phyloP scores from a whole-genome alignment of 1,140 invertebrate species.

The Dreissena rostriformis region DNA sequence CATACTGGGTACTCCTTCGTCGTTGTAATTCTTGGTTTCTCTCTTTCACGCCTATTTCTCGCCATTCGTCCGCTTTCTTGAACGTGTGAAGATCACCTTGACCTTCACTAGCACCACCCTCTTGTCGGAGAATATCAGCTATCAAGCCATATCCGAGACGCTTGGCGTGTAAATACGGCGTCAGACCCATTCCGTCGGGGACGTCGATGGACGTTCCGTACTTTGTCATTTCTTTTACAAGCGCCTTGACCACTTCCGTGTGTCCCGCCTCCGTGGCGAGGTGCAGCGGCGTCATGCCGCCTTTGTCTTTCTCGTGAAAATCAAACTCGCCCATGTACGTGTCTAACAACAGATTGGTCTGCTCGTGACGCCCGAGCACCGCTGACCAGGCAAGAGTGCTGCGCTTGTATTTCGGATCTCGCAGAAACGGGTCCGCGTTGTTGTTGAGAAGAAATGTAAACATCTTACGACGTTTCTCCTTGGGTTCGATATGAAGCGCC shows the following conservation, averaged over 20 bases:
- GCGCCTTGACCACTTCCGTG: conserved; percentile 57
- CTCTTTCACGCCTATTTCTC: conserved; percentile 69
- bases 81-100: conserved; percentile 69
- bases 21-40: conserved; percentile 58
- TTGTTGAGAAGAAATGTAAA: conserved; percentile 67
- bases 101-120: conserved; percentile 68
- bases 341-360: conserved; percentile 66
- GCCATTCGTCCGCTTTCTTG: conserved; percentile 71
- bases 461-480: conserved; percentile 65
- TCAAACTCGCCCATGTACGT: conserved; percentile 71
- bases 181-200: conserved; percentile 71
- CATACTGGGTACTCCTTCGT: conserved; percentile 51
- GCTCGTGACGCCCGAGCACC: conserved; percentile 62
- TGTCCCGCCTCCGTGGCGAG: conserved; percentile 69
- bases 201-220: conserved; percentile 72
- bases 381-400: conserved; percentile 72
- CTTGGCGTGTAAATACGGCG: conserved; percentile 74
- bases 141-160: conserved; percentile 71
- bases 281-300: conserved; percentile 73
- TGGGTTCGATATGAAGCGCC: conserved; percentile 71
- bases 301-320: conserved; percentile 68
- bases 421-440: conserved; percentile 64
- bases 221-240: conserved; percentile 66
- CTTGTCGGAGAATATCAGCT: conserved; percentile 61
- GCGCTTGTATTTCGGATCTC: conserved; percentile 63